Conservation (phyloP, 2,888 invertebrate species). For the Morinoia aosen region DNA sequence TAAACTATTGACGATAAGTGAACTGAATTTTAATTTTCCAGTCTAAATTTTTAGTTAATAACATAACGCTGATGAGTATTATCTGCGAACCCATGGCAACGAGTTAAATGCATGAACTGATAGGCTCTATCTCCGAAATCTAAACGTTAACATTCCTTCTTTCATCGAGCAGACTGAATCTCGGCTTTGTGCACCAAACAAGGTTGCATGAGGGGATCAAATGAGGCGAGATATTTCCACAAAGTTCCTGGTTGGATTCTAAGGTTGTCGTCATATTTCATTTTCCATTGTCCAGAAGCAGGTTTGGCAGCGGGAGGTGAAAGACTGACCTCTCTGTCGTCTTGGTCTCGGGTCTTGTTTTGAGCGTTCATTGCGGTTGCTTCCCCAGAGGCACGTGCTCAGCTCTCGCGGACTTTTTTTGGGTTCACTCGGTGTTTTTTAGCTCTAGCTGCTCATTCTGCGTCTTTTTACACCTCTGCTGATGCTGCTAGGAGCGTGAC, state of each 20-base stretch:
- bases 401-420: neutral
- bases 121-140: neutral
- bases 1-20: too few relatives aligned
- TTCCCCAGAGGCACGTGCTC: slow-evolving; percentile 49
- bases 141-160: neutral
- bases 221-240: slow-evolving; percentile 35
- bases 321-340: slow-evolving; percentile 38
- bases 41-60: too few relatives aligned
- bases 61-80: neutral
- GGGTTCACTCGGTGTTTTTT: slow-evolving; percentile 2
- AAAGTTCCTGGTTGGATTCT: slow-evolving; percentile 36
- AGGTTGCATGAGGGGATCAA: slow-evolving; percentile 4
- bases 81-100: neutral
- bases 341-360: slow-evolving; percentile 26
- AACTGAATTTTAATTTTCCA: too few relatives aligned
- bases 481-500: slow-evolving; percentile 42
- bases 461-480: slow-evolving; percentile 39
- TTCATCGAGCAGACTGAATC: neutral
- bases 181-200: slow-evolving; percentile 6
- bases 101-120: neutral
- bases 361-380: slow-evolving; percentile 21
- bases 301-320: slow-evolving; percentile 34
- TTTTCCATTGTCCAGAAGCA: slow-evolving; percentile 46
- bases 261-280: slow-evolving; percentile 49
- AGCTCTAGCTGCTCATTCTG: neutral